phyloP scores from a whole-genome alignment of 2,113 vertebrate genomes.

The Prolemur simus region DNA sequence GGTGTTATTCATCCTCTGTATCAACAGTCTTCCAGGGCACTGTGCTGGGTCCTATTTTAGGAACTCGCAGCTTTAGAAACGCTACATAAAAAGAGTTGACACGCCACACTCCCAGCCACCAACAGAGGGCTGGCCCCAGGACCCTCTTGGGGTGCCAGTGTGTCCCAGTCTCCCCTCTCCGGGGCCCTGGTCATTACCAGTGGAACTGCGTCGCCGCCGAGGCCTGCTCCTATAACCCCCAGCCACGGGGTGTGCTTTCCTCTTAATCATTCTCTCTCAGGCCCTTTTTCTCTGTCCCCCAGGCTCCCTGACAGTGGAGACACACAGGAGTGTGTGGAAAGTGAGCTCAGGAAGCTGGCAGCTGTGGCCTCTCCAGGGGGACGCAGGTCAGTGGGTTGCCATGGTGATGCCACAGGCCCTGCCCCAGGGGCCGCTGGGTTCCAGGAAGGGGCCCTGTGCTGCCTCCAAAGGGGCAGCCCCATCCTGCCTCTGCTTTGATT shows the following conservation, averaged over 20 bases:
- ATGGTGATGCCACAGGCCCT: conserved; percentile 45
- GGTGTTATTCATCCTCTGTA: background rate
- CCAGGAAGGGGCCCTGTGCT: conserved; percentile 47
- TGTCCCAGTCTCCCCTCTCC: background rate
- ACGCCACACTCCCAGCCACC: background rate
- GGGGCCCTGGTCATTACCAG: conserved; percentile 29
- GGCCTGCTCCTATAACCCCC: background rate
- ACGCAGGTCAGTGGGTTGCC: conserved; percentile 61
- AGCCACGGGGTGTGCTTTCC: background rate
- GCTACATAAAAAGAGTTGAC: background rate
- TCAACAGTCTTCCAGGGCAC: background rate
- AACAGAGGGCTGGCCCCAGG: background rate
- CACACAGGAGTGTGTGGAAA: background rate
- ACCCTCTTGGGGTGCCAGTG: background rate
- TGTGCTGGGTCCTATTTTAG: background rate
- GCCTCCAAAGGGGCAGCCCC: background rate
- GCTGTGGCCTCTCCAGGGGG: conserved; percentile 22
- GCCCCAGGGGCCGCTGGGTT: conserved; percentile 65
- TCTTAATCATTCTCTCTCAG: background rate
- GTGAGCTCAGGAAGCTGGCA: background rate
- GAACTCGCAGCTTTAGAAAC: conserved; percentile 15
- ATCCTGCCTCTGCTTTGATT: background rate
- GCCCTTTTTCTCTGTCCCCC: background rate
- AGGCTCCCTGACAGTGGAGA: background rate
- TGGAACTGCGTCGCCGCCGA: accelerated